A percentile compares a stretch with the other conserved stretches of the same genome.
phyloP scores from a whole-genome alignment of 2,113 vertebrate genomes.

The Spizaetus ornatus region DNA sequence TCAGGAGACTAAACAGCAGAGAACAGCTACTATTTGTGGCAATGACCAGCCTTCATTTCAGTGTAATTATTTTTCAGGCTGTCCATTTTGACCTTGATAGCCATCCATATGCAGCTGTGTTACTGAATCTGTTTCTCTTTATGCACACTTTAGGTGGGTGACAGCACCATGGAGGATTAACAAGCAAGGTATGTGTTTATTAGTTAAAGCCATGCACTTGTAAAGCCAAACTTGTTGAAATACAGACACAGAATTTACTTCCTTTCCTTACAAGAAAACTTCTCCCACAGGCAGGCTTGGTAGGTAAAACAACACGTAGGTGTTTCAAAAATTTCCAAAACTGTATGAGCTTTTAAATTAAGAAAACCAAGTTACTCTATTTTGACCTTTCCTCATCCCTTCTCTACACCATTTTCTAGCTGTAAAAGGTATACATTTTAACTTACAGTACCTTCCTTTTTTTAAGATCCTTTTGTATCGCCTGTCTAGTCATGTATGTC shows the following conservation, averaged over 20 bases:
- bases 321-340: background rate
- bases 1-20: background rate
- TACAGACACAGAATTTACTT: background rate
- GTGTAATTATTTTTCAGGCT: background rate
- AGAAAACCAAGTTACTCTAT: background rate
- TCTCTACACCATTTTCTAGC: background rate
- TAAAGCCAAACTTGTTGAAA: background rate
- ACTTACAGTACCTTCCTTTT: fast-evolving
- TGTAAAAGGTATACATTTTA: background rate
- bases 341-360: background rate
- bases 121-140: slow-evolving; percentile 17
- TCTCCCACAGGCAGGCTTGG: background rate
- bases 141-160: slow-evolving; percentile 1
- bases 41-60: background rate
- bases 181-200: slow-evolving; percentile 28
- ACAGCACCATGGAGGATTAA: slow-evolving; percentile 15
- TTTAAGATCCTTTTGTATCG: background rate
- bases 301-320: background rate
- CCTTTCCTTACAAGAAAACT: background rate
- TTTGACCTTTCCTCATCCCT: background rate
- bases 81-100: background rate
- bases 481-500: fast-evolving
- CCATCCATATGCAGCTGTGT: background rate
- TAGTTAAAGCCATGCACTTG: background rate
- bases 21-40: background rate